Evolutionary conservation across 2,113 vertebrate genomes (phyloP), one percentile per base, ranked within the genome.

Genomic region (Plecotus auritus): DNA sequence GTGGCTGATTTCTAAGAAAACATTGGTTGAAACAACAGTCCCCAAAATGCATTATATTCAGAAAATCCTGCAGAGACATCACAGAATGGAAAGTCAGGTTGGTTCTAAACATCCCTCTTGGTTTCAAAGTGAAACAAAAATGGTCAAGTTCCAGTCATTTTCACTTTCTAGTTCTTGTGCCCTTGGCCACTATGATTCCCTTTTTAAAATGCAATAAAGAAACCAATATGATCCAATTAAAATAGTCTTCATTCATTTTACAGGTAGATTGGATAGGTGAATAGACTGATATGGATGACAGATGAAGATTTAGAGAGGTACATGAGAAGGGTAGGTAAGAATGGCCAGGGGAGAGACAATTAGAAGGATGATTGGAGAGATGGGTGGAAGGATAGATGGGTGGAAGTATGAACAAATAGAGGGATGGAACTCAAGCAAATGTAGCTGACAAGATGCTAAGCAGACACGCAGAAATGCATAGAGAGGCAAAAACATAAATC

Each of bases 81-180:
- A 83, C 0, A 82, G n/a, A 87, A 76, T 6, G 26, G 30, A 23
- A 56, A 82, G 66, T 18, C 61, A 78, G 7, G 23, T 76, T 51
- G 59, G 7, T 66, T 95, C 45, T 91, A 45, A 91, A 84, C 8
- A 86, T 40, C 32, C 37, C 54, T 86, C 77, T 47, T 54, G 9
- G 20, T 85, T 86, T 93, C 45, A 17, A 88, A 86, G 23, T 32
- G n/a, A 86, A 94, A 83, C 26, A 88, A 85, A 86, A 80, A 92
- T 78, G 78, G n/a, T 51, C 73, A 11, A 45, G 3, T 82, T 91
- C 4, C 26, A 78, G 22, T 91, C 11, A 69, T 35, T 80, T 94
- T 84, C 32, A 74, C 32, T 93, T 88, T 83, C 40, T 69, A 40
- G 42, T 83, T 90, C 67, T 74, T 9, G 4, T 69, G n/a, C 16